Conservation (phyloP, 2,888 invertebrate species). For the Eurytoma adleriae region DNA sequence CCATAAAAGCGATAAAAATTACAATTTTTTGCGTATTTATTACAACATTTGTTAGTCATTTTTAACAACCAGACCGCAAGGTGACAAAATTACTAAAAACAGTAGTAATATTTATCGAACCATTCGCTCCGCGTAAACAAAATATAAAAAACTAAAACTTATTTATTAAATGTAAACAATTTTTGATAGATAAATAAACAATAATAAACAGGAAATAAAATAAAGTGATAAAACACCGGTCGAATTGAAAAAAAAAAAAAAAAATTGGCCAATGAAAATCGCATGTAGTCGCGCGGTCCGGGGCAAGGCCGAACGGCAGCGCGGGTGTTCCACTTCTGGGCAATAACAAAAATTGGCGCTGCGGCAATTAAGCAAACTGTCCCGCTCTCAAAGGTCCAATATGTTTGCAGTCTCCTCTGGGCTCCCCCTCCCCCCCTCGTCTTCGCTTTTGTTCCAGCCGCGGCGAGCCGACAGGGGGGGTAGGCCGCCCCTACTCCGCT, state of each 20-base stretch:
- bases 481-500: slow-evolving; percentile 44
- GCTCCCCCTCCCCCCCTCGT: slow-evolving; percentile 20
- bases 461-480: slow-evolving; percentile 14
- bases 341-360: slow-evolving; percentile 57
- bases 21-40: too few species aligned
- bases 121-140: too few species aligned
- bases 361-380: slow-evolving; percentile 72
- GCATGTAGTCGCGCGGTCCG: not conserved
- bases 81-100: too few species aligned
- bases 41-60: too few species aligned
- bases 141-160: too few species aligned
- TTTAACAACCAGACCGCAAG: too few species aligned
- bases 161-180: too few species aligned
- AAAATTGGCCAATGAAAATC: slow-evolving; percentile 36
- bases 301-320: not conserved
- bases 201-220: not conserved
- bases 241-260: not conserved
- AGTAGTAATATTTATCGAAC: too few species aligned
- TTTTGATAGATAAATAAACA: slow-evolving; percentile 4
- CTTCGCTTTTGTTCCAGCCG: slow-evolving; percentile 44
- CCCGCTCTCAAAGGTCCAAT: slow-evolving; percentile 71
- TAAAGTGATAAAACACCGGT: not conserved
- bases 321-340: slow-evolving; percentile 42
- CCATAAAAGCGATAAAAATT: too few species aligned
- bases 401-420: slow-evolving; percentile 66